Evolutionary conservation across 2,113 vertebrate genomes (phyloP).

Genomic region (Phalacrocorax pelagicus): DNA sequence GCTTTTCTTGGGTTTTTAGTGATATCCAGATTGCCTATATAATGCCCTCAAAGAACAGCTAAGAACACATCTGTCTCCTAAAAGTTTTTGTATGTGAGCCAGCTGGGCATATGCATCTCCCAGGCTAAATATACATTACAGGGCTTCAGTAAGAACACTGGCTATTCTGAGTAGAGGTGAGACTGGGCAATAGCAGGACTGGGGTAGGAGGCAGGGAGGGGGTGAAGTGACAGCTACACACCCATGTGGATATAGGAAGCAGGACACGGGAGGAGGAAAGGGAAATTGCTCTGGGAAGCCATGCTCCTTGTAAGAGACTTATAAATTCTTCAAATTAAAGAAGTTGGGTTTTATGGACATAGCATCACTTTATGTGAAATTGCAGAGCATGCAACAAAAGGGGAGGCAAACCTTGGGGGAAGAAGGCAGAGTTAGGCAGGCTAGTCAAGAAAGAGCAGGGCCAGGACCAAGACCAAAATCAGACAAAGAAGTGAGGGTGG

Average conservation of each 20-base stretch:
- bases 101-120: neutral
- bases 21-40: constrained; percentile 16
- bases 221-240: neutral
- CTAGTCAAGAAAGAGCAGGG: neutral
- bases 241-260: neutral
- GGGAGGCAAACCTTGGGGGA: neutral
- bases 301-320: neutral
- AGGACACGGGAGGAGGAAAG: neutral
- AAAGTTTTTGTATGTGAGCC: neutral
- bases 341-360: neutral
- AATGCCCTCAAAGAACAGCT: constrained; percentile 5
- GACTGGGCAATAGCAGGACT: neutral
- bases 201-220: neutral
- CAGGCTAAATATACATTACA: neutral
- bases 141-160: neutral
- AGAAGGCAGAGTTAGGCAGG: neutral
- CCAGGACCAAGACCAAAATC: neutral
- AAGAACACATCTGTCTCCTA: neutral
- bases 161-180: neutral
- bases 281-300: neutral
- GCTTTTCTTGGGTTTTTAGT: neutral
- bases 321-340: neutral
- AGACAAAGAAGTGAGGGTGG: neutral
- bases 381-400: neutral
- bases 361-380: neutral